Base-by-base conservation (phyloP, 2,113 vertebrate genomes). In the Tragelaphus strepsiceros region DNA sequence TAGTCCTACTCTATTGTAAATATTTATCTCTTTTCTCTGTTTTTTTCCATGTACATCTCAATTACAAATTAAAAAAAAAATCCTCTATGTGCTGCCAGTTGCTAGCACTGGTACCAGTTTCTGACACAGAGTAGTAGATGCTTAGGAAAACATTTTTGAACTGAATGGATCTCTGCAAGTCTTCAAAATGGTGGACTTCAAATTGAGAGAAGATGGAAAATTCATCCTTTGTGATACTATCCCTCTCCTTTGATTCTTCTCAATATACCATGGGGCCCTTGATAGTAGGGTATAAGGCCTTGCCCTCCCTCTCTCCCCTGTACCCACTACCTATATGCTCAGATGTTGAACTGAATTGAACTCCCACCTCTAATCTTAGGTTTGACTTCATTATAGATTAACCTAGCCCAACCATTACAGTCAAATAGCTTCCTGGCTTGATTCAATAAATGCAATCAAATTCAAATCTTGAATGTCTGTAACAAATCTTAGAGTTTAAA, bases 391-490 rank as follows among this genome's bases (percentile, higher is more conserved):
- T 81, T 96, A 62, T 59, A 96, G 67, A 88, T 96, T 90, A 95
- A 88, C 17, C 24, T 93, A 91, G 71, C 10, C 43, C n/a, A 61
- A 82, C 35, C 7, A 7, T 32, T 97, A 97, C 86, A 56, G 58
- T 83, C 24, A 51, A 97, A 93, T 85, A 64, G 67, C 54, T 97
- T 98, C 94, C n/a, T 83, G 59, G 87, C 64, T 97, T 96, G 62
- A 94, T 97, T 95, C 90, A 97, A 87, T 91, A 96, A 97, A 96
- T 67, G 81, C 2, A 1, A 98, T 93, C 88, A 88, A 98, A 95
- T 84, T 96, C 21, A 81, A 94, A 53, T 97, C 46, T 84, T 92
- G 67, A 88, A 90, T 97, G 39, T 97, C 64, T 89, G 53, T 43
- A 97, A 94, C 83, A 93, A 87, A 98, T 92, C 77, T 91, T 90